Conservation (phyloP, 2,888 invertebrate genomes). For the Dolichomitus sp. region DNA sequence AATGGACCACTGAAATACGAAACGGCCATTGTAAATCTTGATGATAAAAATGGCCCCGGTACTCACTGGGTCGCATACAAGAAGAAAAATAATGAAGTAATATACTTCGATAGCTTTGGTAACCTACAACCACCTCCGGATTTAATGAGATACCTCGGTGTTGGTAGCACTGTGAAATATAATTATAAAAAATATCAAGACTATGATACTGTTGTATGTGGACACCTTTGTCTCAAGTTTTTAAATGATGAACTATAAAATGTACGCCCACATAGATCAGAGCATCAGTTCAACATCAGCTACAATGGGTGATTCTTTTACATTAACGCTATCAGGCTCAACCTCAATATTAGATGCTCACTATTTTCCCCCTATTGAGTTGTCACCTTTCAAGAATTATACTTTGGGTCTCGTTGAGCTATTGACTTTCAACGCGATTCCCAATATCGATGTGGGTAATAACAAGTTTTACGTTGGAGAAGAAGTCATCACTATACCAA, state of each 20-base stretch:
- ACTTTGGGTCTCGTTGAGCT: slow-evolving; percentile 76
- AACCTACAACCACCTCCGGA: slow-evolving; percentile 78
- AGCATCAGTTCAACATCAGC: slow-evolving; percentile 1
- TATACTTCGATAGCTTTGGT: slow-evolving; percentile 83
- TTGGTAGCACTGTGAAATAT: slow-evolving; percentile 65
- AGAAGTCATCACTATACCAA: slow-evolving; percentile 17
- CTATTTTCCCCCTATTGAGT: slow-evolving; percentile 74
- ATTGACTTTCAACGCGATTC: slow-evolving; percentile 71
- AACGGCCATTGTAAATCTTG: slow-evolving; percentile 20
- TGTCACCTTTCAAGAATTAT: too few species aligned
- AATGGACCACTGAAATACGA: slow-evolving; percentile 7
- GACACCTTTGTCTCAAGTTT: slow-evolving; percentile 6
- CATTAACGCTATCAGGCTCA: slow-evolving; percentile 72
- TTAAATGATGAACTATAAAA: slow-evolving; percentile 12
- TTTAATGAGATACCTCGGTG: slow-evolving; percentile 73
- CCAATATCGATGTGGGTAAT: slow-evolving; percentile 78
- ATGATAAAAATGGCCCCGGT: slow-evolving; percentile 1
- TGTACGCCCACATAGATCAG: neutral
- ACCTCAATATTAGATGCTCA: slow-evolving; percentile 62
- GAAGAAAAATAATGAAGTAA: slow-evolving; percentile 74
- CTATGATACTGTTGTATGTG: slow-evolving; percentile 53
- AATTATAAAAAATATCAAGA: slow-evolving; percentile 76
- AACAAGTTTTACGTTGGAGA: slow-evolving; percentile 49
- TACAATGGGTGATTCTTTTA: slow-evolving; percentile 65
- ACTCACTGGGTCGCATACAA: slow-evolving; percentile 71